A percentile compares a stretch with the other conserved stretches of the same genome.
These are phyloP conservation scores for Procambarus clarkii DNA, from an alignment of 1,140 invertebrate genomes.

Conservation along the genomic window DNA sequence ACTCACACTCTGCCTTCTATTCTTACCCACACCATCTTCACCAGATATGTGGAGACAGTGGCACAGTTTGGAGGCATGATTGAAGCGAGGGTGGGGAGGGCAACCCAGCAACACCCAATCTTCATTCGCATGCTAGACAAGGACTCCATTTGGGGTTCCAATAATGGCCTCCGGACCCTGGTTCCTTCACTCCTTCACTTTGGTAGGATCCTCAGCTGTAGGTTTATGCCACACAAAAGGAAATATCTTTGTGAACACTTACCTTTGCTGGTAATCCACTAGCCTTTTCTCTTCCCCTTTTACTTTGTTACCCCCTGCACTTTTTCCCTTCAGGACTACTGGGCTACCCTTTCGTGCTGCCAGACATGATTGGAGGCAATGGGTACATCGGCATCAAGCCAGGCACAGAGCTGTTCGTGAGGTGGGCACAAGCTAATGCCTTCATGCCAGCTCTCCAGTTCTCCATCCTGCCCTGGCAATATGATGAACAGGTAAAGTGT, in stretches of 20 bases:
- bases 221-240: neutral
- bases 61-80: conserved; percentile 82
- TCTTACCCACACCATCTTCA: conserved; percentile 72
- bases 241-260: too few species aligned
- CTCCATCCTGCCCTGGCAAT: conserved; percentile 92
- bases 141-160: conserved; percentile 85
- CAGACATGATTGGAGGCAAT: conserved; percentile 95
- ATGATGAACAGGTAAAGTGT: conserved; percentile 81
- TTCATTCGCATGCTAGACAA: conserved; percentile 93
- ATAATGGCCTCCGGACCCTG: conserved; percentile 86
- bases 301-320: neutral
- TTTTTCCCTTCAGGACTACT: conserved; percentile 78
- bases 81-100: conserved; percentile 84
- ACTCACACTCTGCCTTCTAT: too few species aligned
- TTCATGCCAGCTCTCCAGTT: conserved; percentile 93
- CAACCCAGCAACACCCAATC: conserved; percentile 86
- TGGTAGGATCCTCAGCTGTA: conserved; percentile 41
- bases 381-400: conserved; percentile 77
- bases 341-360: conserved; percentile 90
- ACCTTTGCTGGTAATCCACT: too few species aligned
- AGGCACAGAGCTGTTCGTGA: conserved; percentile 88
- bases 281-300: neutral
- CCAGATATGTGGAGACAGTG: conserved; percentile 82
- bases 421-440: conserved; percentile 91
- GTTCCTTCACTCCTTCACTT: conserved; percentile 86